Percentiles rank a stretch among this genome's conserved stretches.
Conservation (phyloP, 2,113 vertebrate species). For the Calidris pygmaea region DNA sequence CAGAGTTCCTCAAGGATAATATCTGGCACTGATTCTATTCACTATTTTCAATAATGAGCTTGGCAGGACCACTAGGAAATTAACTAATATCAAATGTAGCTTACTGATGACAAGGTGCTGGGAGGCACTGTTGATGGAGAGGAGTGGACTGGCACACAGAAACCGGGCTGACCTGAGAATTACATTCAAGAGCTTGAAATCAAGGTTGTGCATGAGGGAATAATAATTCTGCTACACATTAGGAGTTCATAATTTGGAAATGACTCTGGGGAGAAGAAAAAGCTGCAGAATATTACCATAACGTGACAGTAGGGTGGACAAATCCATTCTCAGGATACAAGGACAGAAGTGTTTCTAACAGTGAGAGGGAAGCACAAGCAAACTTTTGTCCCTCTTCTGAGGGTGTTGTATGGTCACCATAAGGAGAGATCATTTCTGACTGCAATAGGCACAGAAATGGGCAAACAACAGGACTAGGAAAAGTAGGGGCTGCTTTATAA, state of each 20-base stretch:
- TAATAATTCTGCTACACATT: background rate
- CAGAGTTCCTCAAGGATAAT: background rate
- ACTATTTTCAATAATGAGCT: background rate
- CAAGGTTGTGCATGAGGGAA: background rate
- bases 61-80: background rate
- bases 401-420: background rate
- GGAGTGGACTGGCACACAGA: background rate
- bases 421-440: background rate
- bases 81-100: background rate
- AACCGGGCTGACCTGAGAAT: background rate
- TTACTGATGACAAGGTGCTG: background rate
- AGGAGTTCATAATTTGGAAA: background rate
- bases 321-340: background rate
- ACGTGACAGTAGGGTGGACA: background rate
- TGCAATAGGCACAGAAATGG: background rate
- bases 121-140: background rate
- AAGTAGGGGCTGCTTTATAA: background rate
- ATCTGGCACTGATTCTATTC: background rate
- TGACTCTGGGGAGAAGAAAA: background rate
- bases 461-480: background rate
- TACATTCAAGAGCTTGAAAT: background rate
- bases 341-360: background rate
- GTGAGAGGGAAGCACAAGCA: background rate
- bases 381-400: background rate
- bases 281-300: background rate